Evolutionary conservation across 2,888 invertebrate species (phyloP).

Genomic region (Habrosyne pyritoides): DNA sequence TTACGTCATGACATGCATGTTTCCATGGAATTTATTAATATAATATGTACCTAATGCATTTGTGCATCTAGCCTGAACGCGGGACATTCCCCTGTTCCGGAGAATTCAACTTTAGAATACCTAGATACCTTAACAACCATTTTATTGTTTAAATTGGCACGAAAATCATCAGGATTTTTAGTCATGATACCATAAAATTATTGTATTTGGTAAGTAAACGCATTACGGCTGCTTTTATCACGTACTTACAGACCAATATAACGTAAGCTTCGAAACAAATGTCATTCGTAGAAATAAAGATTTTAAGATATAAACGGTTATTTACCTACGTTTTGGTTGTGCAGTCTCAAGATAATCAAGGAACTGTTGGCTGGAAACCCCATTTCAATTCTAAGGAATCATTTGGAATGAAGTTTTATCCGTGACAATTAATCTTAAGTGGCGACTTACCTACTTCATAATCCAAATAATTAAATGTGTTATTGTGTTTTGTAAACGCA

Average conservation of each 20-base stretch:
- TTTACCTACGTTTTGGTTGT: not conserved
- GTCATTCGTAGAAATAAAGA: not conserved
- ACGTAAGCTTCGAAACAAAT: not conserved
- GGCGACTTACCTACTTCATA: not conserved
- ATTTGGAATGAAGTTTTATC: not conserved
- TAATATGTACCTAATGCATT: not conserved
- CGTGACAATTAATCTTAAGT: not conserved
- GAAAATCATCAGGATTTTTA: not conserved
- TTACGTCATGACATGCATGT: not conserved
- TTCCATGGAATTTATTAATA: not conserved
- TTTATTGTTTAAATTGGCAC: not conserved
- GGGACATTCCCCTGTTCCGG: not conserved
- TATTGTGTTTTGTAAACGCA: no score
- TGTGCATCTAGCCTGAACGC: not conserved
- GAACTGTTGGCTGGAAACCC: not conserved
- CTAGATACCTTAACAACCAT: not conserved
- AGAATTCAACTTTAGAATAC: not conserved
- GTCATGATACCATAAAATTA: not conserved
- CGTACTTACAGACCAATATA: not conserved
- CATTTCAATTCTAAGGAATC: not conserved
- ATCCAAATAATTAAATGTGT: no score
- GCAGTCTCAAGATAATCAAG: not conserved
- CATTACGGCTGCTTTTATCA: not conserved
- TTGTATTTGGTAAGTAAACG: not conserved
- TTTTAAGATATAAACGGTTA: not conserved